Conservation (phyloP, 2,113 vertebrate species). For the Cygnus buccinator region DNA sequence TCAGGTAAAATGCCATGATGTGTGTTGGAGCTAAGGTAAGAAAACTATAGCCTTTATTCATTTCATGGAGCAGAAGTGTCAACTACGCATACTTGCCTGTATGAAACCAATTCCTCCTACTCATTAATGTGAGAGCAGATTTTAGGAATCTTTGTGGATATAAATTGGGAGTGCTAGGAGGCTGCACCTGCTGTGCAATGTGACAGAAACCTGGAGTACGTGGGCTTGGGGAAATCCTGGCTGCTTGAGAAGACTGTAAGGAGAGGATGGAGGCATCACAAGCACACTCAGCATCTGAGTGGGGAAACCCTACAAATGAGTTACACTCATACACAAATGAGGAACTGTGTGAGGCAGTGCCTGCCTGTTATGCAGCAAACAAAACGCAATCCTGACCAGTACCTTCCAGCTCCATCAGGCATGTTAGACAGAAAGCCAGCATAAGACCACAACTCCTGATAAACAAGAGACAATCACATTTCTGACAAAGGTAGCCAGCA, state of each 20-base stretch:
- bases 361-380: background rate
- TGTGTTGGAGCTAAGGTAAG: background rate
- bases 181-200: no score
- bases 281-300: accelerated
- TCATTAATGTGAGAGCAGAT: background rate
- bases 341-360: background rate
- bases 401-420: background rate
- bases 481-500: background rate
- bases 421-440: background rate
- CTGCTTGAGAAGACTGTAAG: background rate
- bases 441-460: background rate
- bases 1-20: background rate
- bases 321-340: no score
- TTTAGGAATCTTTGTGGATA: background rate
- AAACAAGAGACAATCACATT: background rate
- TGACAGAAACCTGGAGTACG: background rate
- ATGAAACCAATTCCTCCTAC: background rate
- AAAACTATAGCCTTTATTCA: background rate
- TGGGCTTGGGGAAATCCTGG: background rate
- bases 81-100: background rate
- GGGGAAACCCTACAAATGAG: background rate
- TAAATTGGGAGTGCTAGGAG: background rate
- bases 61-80: background rate
- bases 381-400: background rate
- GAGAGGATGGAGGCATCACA: background rate